phyloP scores from a whole-genome alignment of 2,797 vertebrate species.

The Pipistrellus kuhlii region DNA sequence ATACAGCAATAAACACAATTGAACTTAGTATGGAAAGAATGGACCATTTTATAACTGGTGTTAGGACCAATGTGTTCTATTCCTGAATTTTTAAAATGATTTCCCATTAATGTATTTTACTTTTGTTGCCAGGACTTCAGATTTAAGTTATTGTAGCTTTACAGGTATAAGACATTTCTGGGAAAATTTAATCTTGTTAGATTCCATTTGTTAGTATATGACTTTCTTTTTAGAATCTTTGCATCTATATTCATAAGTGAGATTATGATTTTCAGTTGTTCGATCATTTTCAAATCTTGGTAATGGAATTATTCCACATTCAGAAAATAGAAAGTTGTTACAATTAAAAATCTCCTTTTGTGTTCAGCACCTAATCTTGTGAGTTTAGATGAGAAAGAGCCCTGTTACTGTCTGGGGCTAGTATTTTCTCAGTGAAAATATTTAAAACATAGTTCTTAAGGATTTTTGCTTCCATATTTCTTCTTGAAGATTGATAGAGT shows the following conservation, averaged over 20 bases:
- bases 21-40: background rate
- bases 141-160: background rate
- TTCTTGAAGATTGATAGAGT: too few relatives aligned
- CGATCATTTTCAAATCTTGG: background rate
- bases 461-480: background rate
- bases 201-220: background rate
- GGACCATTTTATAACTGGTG: background rate
- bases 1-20: background rate
- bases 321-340: background rate
- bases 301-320: slow-evolving; percentile 11
- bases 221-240: background rate
- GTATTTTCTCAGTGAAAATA: background rate
- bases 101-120: slow-evolving; percentile 3
- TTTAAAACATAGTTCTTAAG: slow-evolving; percentile 25
- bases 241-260: slow-evolving; percentile 34
- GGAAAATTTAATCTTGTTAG: background rate
- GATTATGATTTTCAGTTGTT: slow-evolving; percentile 10
- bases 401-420: background rate
- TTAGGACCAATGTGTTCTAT: background rate
- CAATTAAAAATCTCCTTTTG: background rate
- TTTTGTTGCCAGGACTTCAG: background rate
- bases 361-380: slow-evolving; percentile 17
- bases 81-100: slow-evolving; percentile 8
- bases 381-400: background rate
- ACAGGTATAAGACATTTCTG: background rate